These are phyloP conservation scores for Poecile atricapillus DNA, from an alignment of 2,113 vertebrate genomes.

Conservation along the genomic window DNA sequence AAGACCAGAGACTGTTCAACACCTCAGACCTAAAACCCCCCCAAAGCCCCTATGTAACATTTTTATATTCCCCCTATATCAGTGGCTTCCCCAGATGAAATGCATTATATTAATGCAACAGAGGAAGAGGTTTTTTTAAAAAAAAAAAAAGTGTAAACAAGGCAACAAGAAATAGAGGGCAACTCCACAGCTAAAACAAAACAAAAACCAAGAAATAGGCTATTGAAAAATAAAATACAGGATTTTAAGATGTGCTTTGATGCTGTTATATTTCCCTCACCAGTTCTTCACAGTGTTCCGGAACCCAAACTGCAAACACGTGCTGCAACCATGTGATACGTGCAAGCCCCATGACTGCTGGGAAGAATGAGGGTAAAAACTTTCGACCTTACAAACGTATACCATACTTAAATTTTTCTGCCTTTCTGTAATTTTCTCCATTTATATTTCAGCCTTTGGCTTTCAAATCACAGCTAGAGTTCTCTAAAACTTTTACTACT, in stretches of 20 bases:
- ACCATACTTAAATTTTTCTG: not conserved
- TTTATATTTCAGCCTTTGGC: not conserved
- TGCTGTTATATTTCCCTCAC: not conserved
- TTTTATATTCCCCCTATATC: not conserved
- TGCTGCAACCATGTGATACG: not conserved
- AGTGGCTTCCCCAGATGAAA: not conserved
- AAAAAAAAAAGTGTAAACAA: not conserved
- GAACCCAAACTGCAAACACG: not conserved
- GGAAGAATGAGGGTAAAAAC: not conserved
- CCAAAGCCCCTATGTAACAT: fast-evolving
- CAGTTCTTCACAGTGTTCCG: not conserved
- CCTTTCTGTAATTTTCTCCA: not conserved
- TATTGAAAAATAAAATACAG: not conserved
- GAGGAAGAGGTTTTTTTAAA: not conserved
- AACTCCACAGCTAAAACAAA: not conserved
- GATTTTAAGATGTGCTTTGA: not conserved
- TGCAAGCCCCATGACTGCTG: not conserved
- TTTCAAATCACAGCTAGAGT: not conserved
- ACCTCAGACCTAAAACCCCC: not conserved
- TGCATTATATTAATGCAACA: not conserved
- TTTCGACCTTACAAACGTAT: fast-evolving
- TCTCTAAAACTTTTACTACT: not conserved
- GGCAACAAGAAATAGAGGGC: not conserved
- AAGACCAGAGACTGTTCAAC: not conserved
- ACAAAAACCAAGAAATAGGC: not conserved